Evolutionary conservation across 92 coral and sea anemone genomes (phyloP).

Genomic region (Desmophyllum pertusum): DNA sequence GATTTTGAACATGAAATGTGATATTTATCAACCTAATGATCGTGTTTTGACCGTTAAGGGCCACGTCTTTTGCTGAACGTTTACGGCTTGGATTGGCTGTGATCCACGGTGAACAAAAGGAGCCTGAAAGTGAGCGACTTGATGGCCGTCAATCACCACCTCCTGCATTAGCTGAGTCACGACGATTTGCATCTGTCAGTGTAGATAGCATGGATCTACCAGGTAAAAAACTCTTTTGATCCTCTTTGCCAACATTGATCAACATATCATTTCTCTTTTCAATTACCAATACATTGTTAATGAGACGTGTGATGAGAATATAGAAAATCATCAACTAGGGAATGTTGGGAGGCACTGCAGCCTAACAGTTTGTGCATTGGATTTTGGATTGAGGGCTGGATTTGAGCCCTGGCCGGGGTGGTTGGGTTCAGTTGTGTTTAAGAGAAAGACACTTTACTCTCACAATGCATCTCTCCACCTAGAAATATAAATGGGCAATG

Average conservation of each 20-base stretch:
- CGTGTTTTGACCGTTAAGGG: conserved; percentile 51
- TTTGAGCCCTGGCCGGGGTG: neutral
- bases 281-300: neutral
- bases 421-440: neutral
- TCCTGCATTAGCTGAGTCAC: conserved; percentile 67
- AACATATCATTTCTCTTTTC: neutral
- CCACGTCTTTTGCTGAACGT: conserved; percentile 99
- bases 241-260: neutral
- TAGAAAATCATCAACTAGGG: neutral
- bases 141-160: conserved; percentile 99
- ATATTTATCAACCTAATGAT: neutral
- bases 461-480: too few species aligned
- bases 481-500: too few species aligned
- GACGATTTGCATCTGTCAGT: conserved; percentile 72
- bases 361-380: neutral
- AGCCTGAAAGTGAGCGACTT: conserved; percentile 76
- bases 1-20: too few species aligned
- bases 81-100: conserved; percentile 96
- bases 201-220: conserved; percentile 68
- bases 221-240: conserved; percentile 29
- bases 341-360: neutral
- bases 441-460: neutral
- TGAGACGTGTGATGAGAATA: neutral
- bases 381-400: too few species aligned
- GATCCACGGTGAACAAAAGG: conserved; percentile 94